Conservation (phyloP, 35 echinoderm and acorn worm species). For the Apostichopus californicus region DNA sequence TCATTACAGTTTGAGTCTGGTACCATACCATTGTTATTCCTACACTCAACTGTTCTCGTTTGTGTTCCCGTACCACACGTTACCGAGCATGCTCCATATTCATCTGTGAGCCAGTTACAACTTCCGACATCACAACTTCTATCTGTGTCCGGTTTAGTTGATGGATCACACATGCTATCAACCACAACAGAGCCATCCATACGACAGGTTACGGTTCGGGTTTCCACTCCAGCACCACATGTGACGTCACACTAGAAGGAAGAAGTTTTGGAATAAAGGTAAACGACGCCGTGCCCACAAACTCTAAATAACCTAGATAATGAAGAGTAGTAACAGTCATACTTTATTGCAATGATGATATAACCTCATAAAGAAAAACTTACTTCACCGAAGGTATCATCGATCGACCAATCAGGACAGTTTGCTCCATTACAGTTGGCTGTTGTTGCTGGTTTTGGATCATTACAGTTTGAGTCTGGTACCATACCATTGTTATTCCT, state of each 20-base stretch:
- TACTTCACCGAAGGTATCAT: too few species aligned
- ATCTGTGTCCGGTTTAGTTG: background rate
- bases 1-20: background rate
- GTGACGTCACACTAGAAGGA: background rate
- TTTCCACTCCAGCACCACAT: background rate
- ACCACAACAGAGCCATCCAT: background rate
- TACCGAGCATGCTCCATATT: background rate
- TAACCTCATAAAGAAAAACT: background rate
- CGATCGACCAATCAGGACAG: background rate
- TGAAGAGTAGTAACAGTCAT: background rate
- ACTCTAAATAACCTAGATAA: too few species aligned
- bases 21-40: background rate
- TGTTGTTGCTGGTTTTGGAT: background rate
- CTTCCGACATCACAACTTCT: background rate
- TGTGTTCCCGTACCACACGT: background rate
- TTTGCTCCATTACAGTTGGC: background rate
- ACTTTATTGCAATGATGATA: too few species aligned
- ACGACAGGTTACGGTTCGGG: background rate
- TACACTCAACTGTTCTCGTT: background rate
- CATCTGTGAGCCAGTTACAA: background rate
- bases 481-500: background rate
- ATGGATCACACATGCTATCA: background rate
- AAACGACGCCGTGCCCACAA: too few species aligned
- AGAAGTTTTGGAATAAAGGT: too few species aligned
- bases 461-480: background rate